Conservation (phyloP, 2,888 invertebrate species). For the Lithosia quadra region DNA sequence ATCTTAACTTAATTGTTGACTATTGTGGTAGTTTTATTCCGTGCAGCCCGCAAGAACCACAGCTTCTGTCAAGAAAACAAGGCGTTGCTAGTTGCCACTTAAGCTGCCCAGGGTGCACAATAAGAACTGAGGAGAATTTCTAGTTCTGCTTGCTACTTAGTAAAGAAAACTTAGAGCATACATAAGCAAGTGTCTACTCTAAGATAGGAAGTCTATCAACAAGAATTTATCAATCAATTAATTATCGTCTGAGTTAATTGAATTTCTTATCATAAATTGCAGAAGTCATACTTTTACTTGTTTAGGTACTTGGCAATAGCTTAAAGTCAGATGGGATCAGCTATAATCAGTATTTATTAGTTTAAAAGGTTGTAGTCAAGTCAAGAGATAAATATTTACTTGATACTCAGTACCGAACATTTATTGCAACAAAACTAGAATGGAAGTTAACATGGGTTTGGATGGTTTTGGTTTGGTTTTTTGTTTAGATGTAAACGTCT, state of each 20-base stretch:
- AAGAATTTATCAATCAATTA: slow-evolving; percentile 27
- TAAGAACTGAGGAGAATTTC: no score
- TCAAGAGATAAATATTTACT: slow-evolving; percentile 2
- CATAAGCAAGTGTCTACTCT: background rate
- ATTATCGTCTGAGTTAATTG: slow-evolving; percentile 41
- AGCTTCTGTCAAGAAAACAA: no score
- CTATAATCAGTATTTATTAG: slow-evolving; percentile 24
- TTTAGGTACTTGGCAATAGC: slow-evolving; percentile 33
- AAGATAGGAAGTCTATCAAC: no score
- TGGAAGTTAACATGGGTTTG: no score
- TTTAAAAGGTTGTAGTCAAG: slow-evolving; percentile 16
- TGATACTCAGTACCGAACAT: background rate
- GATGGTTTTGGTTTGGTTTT: no score
- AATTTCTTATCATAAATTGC: slow-evolving; percentile 34
- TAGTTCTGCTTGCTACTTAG: background rate
- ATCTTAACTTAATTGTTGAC: no score
- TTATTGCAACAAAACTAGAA: no score
- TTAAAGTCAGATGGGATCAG: slow-evolving; percentile 18
- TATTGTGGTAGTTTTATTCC: no score
- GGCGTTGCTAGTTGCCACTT: no score
- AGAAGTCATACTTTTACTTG: slow-evolving; percentile 36
- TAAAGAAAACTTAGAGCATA: background rate
- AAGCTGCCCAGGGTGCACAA: no score
- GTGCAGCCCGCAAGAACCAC: no score
- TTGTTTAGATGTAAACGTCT: no score